Evolutionary conservation across 2,797 vertebrate genomes (phyloP).

Genomic region (Chelmon rostratus): DNA sequence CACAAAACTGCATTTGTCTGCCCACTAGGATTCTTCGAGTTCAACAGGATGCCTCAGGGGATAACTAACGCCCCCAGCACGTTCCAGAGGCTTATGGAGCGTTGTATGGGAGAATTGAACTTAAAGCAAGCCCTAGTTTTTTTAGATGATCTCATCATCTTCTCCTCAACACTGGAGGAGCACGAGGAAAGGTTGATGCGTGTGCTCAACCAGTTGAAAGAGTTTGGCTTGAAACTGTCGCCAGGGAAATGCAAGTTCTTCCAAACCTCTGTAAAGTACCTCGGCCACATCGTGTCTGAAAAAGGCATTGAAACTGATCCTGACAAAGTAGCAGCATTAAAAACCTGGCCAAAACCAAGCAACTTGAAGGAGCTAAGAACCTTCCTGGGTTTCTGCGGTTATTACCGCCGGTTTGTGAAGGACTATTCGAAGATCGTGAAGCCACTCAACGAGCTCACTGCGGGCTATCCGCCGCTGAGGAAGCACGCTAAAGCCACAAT

Average conservation of each 20-base stretch:
- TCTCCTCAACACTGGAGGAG: slow-evolving; percentile 5
- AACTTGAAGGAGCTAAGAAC: no score
- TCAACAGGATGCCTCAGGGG: slow-evolving; percentile 21
- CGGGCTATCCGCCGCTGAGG: no score
- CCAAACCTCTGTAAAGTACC: not conserved
- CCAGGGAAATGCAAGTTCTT: not conserved
- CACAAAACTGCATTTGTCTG: no score
- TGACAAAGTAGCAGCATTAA: no score
- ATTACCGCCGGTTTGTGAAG: no score
- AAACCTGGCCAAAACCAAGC: no score
- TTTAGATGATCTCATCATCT: slow-evolving; percentile 15
- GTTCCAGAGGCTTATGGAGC: slow-evolving; percentile 30
- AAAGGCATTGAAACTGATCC: not conserved
- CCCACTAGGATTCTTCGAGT: slow-evolving; percentile 27
- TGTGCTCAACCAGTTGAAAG: not conserved
- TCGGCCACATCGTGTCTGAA: not conserved
- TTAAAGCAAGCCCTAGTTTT: slow-evolving; percentile 17
- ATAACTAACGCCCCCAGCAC: not conserved
- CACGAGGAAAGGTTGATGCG: not conserved
- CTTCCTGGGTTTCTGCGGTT: no score
- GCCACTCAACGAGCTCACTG: no score
- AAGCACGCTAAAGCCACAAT: no score
- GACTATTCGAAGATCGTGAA: no score
- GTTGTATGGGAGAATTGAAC: slow-evolving; percentile 7
- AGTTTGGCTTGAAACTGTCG: slow-evolving; percentile 9